These are phyloP conservation scores for Acropora yongei DNA, from an alignment of 64 coral and sea anemone species.

Conservation along the genomic window DNA sequence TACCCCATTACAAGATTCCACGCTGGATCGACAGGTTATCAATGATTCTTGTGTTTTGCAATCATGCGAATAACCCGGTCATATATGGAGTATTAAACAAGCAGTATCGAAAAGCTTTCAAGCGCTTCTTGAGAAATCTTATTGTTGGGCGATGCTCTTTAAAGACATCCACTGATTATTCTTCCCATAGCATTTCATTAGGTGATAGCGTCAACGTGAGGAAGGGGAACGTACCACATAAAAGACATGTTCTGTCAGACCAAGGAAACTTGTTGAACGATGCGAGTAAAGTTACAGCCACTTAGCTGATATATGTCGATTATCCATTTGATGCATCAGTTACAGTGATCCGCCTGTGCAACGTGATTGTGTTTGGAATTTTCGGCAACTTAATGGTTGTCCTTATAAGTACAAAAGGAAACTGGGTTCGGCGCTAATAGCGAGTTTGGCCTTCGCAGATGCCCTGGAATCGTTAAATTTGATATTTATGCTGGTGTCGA, in stretches of 20 bases:
- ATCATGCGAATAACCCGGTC: slow-evolving; percentile 88
- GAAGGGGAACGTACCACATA: no score
- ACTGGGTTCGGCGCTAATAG: background rate
- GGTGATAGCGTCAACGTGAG: no score
- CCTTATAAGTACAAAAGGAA: slow-evolving; percentile 34
- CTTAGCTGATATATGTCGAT: no score
- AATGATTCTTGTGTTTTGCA: slow-evolving; percentile 74
- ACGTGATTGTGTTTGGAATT: slow-evolving; percentile 63
- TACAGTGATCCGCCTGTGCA: background rate
- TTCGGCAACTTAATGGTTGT: slow-evolving; percentile 70
- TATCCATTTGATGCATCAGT: background rate
- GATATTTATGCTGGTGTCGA: slow-evolving; percentile 75
- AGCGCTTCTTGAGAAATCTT: slow-evolving; percentile 5
- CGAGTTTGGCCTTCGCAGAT: slow-evolving; percentile 37
- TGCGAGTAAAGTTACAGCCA: no score
- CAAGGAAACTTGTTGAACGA: no score
- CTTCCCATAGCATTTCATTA: no score
- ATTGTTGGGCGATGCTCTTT: no score
- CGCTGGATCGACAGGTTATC: slow-evolving; percentile 64
- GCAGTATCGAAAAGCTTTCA: slow-evolving; percentile 84
- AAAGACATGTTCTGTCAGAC: no score
- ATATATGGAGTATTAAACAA: slow-evolving; percentile 84
- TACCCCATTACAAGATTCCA: slow-evolving; percentile 56
- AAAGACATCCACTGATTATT: no score
- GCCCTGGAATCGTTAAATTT: slow-evolving; percentile 65